Evolutionary conservation across 2,113 vertebrate genomes (phyloP).

Genomic region (Catharus bicknelli): DNA sequence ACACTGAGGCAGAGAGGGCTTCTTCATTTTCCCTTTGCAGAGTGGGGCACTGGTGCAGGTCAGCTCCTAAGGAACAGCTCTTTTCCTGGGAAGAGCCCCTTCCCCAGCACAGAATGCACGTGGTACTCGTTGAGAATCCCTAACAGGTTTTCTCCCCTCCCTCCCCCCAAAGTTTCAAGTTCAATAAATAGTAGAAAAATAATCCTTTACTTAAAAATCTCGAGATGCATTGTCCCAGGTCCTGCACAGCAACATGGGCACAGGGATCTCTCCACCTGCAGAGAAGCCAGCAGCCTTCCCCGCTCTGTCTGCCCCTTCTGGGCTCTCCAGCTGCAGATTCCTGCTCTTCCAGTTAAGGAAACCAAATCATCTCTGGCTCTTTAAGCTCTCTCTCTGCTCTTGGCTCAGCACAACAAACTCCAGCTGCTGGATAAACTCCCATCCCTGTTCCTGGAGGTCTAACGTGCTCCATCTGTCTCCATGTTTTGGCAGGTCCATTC

Average conservation of each 20-base stretch:
- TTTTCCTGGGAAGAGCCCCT: conserved; percentile 53
- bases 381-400: not conserved
- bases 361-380: conserved; percentile 38
- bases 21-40: conserved; percentile 70
- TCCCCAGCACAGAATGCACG: conserved; percentile 43
- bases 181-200: conserved; percentile 99
- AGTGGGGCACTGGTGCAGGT: conserved; percentile 30
- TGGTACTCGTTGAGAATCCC: conserved; percentile 1
- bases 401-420: conserved; percentile 58
- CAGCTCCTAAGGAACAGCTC: conserved; percentile 35
- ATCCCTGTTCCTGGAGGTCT: conserved; percentile 47
- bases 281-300: not conserved
- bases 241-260: not conserved
- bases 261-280: not conserved
- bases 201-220: conserved; percentile 90
- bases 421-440: conserved; percentile 27
- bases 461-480: conserved; percentile 5
- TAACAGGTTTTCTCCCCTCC: conserved; percentile 37
- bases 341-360: conserved; percentile 71
- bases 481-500: conserved; percentile 49
- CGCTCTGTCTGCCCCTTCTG: not conserved
- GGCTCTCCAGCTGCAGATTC: not conserved
- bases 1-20: conserved; percentile 51
- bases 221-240: conserved; percentile 75
- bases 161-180: conserved; percentile 72